Percentiles rank a stretch among this genome's conserved stretches.
phyloP scores from a whole-genome alignment of 2,113 vertebrate genomes.

The Antechinus stuartii region DNA sequence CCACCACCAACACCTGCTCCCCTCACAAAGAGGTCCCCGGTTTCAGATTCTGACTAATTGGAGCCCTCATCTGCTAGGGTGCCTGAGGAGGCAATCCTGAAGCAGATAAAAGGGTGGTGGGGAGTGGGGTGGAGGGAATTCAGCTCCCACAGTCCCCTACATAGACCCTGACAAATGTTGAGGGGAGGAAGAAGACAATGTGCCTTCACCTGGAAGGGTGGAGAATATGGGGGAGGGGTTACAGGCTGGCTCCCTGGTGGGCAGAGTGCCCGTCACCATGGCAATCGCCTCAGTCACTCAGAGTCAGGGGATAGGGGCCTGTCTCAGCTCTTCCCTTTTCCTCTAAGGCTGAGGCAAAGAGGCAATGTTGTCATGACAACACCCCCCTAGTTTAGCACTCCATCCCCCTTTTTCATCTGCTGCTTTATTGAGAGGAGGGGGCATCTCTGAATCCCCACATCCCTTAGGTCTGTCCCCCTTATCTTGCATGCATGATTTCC shows the following conservation, averaged over 20 bases:
- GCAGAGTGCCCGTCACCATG: slow-evolving; percentile 38
- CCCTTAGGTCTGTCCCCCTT: background rate
- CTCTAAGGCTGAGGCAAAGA: slow-evolving; percentile 35
- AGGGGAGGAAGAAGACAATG: background rate
- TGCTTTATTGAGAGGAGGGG: background rate
- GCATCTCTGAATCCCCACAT: background rate
- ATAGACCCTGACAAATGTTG: background rate
- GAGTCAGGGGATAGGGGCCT: slow-evolving; percentile 37
- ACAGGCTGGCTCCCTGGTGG: slow-evolving; percentile 21
- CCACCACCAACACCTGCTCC: background rate
- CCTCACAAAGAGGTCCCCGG: background rate
- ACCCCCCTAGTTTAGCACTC: slow-evolving; percentile 19
- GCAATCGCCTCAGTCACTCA: slow-evolving; percentile 63
- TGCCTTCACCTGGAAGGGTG: slow-evolving; percentile 12
- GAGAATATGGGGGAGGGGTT: background rate
- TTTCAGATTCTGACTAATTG: background rate
- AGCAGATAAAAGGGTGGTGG: too few relatives aligned
- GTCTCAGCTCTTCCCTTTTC: background rate
- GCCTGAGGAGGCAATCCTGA: background rate
- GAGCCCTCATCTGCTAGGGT: background rate
- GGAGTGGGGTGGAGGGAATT: background rate
- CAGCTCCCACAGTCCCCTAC: background rate
- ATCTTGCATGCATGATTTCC: background rate
- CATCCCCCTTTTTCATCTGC: background rate
- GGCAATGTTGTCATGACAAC: slow-evolving; percentile 53